Conservation (phyloP, 2,113 vertebrate species). For the Otus sunia region DNA sequence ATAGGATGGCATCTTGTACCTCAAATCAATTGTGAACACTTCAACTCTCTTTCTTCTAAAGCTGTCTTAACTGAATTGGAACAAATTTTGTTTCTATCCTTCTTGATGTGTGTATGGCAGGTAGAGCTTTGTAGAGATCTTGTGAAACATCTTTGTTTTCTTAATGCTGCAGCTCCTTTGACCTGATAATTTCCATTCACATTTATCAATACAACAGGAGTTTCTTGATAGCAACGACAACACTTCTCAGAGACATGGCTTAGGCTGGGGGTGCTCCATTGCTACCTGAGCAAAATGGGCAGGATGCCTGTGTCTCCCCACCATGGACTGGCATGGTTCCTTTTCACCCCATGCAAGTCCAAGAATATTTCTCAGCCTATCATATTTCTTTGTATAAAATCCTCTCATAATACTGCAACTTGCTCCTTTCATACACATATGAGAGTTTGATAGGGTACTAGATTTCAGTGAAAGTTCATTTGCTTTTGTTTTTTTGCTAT, state of each 20-base stretch:
- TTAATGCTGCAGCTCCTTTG: not conserved
- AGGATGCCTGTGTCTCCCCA: not conserved
- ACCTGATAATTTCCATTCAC: not conserved
- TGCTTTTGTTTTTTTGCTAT: constrained; percentile 13
- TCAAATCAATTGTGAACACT: not conserved
- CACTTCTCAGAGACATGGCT: not conserved
- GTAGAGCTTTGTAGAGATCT: not conserved
- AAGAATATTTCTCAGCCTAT: not conserved
- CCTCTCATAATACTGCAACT: not conserved
- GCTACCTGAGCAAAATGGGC: not conserved
- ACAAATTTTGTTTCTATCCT: not conserved
- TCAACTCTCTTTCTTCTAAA: not conserved
- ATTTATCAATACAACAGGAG: not conserved
- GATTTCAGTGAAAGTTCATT: constrained; percentile 55
- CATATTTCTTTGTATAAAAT: not conserved
- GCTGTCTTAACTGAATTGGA: not conserved
- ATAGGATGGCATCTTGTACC: not conserved
- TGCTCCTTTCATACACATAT: not conserved
- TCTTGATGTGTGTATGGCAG: not conserved
- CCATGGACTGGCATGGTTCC: not conserved
- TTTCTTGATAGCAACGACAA: not conserved
- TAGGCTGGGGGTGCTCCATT: not conserved
- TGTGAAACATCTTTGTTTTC: not conserved
- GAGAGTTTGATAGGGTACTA: not conserved
- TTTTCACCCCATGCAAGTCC: not conserved